These are phyloP conservation scores for Clivina fossor DNA, from an alignment of 2,888 invertebrate species.

Conservation along the genomic window DNA sequence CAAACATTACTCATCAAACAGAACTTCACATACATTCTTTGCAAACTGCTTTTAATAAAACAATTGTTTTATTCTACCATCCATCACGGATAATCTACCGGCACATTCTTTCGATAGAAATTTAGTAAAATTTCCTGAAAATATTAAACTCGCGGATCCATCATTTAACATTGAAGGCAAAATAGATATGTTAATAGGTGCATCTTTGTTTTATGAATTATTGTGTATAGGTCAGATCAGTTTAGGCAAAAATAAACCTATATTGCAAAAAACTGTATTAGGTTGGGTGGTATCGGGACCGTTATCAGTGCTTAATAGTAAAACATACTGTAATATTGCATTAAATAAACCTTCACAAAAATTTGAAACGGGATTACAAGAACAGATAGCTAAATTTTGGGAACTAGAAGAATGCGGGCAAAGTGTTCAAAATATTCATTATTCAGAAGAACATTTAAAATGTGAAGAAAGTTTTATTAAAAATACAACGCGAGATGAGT, in stretches of 20 bases:
- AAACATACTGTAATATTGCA: not conserved
- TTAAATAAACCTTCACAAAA: too few species aligned
- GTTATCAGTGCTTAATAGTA: not conserved
- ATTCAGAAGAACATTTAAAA: not conserved
- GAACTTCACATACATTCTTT: too few species aligned
- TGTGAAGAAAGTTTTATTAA: not conserved
- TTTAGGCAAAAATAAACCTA: not conserved
- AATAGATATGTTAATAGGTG: not conserved
- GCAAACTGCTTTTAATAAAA: too few species aligned
- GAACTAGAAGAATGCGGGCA: not conserved
- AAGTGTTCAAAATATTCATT: not conserved
- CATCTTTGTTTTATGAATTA: not conserved
- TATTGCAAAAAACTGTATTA: conserved; percentile 2
- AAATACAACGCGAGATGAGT: not conserved
- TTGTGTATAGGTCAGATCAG: not conserved
- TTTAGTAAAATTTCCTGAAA: not conserved
- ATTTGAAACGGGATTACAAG: not conserved
- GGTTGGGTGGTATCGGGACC: conserved; percentile 5
- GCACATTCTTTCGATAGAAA: not conserved
- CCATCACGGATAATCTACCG: conserved; percentile 3
- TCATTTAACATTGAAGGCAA: not conserved
- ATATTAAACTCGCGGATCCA: not conserved
- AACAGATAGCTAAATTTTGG: conserved; percentile 9
- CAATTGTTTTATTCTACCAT: too few species aligned
- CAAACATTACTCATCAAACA: too few species aligned